phyloP scores from a whole-genome alignment of 2,113 vertebrate species.

The Sus scrofa region T2T-Sscrofa CM000813.6:147841001-147841500 shows the following conservation, averaged over 20 bases:
- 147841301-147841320: not conserved
- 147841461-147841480: constrained; percentile 76
- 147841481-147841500: constrained; percentile 74
- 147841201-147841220: not conserved
- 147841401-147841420: constrained; percentile 80
- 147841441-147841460: constrained; percentile 64
- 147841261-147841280: not conserved
- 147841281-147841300: not conserved
- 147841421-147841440: constrained; percentile 83
- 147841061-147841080: not conserved
- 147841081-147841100: not conserved
- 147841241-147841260: not conserved
- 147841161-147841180: not conserved
- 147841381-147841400: constrained; percentile 32
- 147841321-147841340: not conserved
- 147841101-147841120: not conserved
- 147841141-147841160: not conserved
- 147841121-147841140: not conserved
- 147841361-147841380: constrained; percentile 52
- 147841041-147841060: not conserved
- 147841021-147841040: not conserved
- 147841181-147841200: not conserved
- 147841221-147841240: not conserved
- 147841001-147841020: not conserved
- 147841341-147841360: not conserved